Evolutionary conservation across 2,797 vertebrate genomes (phyloP), one percentile per base, ranked within the genome.

Genomic region (Propithecus deckenii): DNA sequence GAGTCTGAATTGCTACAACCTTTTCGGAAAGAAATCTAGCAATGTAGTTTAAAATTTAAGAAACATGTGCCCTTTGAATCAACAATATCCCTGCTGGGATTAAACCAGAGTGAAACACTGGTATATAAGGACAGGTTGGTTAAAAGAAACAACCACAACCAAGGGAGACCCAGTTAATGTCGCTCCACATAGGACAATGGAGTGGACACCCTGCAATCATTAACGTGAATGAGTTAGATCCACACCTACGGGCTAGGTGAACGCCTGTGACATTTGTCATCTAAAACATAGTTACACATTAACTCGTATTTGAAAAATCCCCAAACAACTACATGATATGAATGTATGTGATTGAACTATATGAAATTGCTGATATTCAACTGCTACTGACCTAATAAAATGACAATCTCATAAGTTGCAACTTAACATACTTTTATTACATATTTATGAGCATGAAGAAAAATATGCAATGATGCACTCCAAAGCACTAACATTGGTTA

Each of bases 31-130:
- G 71, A 94, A 96, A 84, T 71, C 25, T 80, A 32, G 50, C 41
- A 91, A 86, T 1, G 18, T 63, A 95, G 76, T 89, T 83, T 81
- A 63, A 78, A 95, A 90, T 65, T 41, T 86, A 86, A 96, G 75
- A 80, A 52, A 59, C 7, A 41, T 4, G 6, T 67, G 20, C 52
- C 13, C 55, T 92, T 65, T 83, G 86, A 67, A 41, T 86, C 41
- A 59, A 71, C 22, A 35, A 61, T 13, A 20, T 23, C 11, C 4
- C 18, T 57, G n/a, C 79, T 38, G 59, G 38, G 32, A 78, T 48
- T 94, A 35, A 61, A 76, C 20, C 35, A 91, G 74, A 94, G 25
- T 48, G 38, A 52, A 50, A 30, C 23, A 52, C 12, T 35, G 14
- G 20, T 43, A 17, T 46, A 71, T 23, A 48, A 65, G 52, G 14